Base-by-base conservation (phyloP, 2,113 vertebrate genomes). In the Gracilinanus agilis region DNA sequence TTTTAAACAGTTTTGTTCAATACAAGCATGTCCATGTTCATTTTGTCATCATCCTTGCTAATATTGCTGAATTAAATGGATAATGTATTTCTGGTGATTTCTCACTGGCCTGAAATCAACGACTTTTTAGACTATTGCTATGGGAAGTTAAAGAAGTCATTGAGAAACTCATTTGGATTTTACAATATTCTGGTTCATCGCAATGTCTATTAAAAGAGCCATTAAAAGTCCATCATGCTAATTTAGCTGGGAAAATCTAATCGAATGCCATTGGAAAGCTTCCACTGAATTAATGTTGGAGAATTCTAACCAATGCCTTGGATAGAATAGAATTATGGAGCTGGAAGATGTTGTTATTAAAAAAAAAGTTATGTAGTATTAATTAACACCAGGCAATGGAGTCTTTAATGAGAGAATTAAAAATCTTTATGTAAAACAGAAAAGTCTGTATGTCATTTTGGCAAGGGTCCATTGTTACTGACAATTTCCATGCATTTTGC, bases 171-270 rank as follows among this genome's bases (percentile, higher is more conserved):
- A 23, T 93, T 98, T 98, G 98, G 97, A 97, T 98, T 98, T 98
- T 96, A 96, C 67, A 97, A 97, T 98, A 98, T 98, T 98, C 97
- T 98, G 83, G 89, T 96, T 98, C 96, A 97, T 98, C 53, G 58
- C 58, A 95, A 97, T 97, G 96, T 98, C 98, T 98, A 98, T 98
- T 98, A 98, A 98, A 98, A 97, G 75, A 97, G 96, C 97, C 97
- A 98, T 98, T 98, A 98, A 98, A 98, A 98, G 91, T 97, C 91
- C 95, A 98, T 98, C 97, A 97, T 96, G 96, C 91, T 98, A 98
- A 98, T 98, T 98, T 98, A 98, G 98, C 95, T 97, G 94, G 94
- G 91, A 98, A 97, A 95, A 96, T 97, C 83, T 97, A 98, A 97
- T 96, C 98, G 96, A 96, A 96, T 98, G 93, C 58, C 11, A 11